phyloP scores from a whole-genome alignment of 2,888 invertebrate species.

The Cetonia aurata region DNA sequence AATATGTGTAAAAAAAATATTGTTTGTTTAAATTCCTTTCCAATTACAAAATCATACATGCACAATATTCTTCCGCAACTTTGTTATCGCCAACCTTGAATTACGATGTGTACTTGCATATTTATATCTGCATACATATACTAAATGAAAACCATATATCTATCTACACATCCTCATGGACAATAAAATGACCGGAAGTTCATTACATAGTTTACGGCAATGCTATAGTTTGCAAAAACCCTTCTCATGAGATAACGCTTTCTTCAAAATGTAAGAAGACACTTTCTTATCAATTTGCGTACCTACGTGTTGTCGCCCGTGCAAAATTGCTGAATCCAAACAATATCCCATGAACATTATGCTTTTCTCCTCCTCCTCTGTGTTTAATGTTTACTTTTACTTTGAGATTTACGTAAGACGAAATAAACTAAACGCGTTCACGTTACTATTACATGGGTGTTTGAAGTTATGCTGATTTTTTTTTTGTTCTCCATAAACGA shows the following conservation, averaged over 20 bases:
- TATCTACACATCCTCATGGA: too few relatives aligned
- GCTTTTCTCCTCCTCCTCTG: constrained; percentile 3
- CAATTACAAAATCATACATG: constrained; percentile 9
- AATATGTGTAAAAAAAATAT: neutral
- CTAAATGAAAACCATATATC: too few relatives aligned
- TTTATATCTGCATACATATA: too few relatives aligned
- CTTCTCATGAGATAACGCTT: too few relatives aligned
- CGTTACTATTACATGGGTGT: neutral
- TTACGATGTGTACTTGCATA: neutral
- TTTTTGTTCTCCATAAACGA: neutral
- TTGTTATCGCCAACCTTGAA: constrained; percentile 19
- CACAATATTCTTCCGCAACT: constrained; percentile 26
- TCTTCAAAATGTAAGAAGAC: too few relatives aligned
- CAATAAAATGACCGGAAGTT: too few relatives aligned
- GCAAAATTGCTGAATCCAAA: constrained; percentile 25
- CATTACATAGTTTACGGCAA: too few relatives aligned
- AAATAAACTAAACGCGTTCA: neutral
- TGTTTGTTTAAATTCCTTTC: constrained; percentile 9
- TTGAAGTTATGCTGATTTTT: constrained; percentile 15
- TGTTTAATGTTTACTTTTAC: constrained; percentile 15
- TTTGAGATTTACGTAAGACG: constrained; percentile 2
- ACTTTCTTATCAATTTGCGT: neutral
- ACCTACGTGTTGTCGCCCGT: too few relatives aligned
- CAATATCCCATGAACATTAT: constrained; percentile 28
- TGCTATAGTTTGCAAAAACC: too few relatives aligned